These are phyloP conservation scores for Andrena haemorrhoa DNA, from an alignment of 2,888 invertebrate genomes.

Conservation along the genomic window DNA sequence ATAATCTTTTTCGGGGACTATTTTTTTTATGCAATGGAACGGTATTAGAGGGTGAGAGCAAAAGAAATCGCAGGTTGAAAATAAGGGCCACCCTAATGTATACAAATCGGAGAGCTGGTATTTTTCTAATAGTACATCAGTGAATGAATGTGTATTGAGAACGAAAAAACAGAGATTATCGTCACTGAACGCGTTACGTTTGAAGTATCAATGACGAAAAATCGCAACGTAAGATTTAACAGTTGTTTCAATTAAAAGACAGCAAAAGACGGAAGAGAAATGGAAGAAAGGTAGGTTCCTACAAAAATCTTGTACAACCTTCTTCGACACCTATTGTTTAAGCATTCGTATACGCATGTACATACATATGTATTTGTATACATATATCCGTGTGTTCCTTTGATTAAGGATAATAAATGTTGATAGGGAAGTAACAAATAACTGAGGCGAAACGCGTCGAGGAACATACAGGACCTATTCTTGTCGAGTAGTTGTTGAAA, in stretches of 20 bases:
- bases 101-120: background rate
- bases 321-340: background rate
- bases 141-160: background rate
- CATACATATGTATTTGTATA: background rate
- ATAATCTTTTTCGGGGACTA: too few species aligned
- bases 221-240: background rate
- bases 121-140: background rate
- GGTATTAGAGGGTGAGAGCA: too few species aligned
- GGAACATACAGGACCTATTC: background rate
- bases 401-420: background rate
- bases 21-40: too few species aligned
- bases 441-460: background rate
- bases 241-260: constrained; percentile 14
- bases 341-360: background rate
- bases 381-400: background rate
- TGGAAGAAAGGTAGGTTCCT: constrained; percentile 14
- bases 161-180: constrained; percentile 1
- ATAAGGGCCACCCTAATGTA: background rate
- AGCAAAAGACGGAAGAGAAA: constrained; percentile 20
- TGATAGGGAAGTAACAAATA: background rate
- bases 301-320: constrained; percentile 25
- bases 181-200: background rate
- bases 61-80: too few species aligned
- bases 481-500: background rate
- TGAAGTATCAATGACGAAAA: constrained; percentile 7